A percentile compares a stretch with the other conserved stretches of the same genome.
phyloP scores from a whole-genome alignment of 1,140 invertebrate species.

The Euschistus heros region DNA sequence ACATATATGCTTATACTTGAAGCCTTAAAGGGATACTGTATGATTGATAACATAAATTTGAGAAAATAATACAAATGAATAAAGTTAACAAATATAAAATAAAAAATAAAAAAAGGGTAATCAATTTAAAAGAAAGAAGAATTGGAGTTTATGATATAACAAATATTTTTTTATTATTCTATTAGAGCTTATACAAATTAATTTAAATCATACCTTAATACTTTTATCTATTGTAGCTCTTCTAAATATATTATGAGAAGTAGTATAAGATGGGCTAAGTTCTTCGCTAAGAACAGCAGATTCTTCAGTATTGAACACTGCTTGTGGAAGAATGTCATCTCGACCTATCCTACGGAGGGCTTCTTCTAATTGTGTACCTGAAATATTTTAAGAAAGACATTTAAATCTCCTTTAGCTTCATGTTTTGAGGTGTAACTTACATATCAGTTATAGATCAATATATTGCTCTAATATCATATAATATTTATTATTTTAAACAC shows the following conservation, averaged over 20 bases:
- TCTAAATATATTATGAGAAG: slow-evolving; percentile 23
- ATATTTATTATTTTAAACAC: slow-evolving; percentile 2
- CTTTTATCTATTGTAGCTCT: slow-evolving; percentile 35
- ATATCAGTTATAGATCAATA: no score
- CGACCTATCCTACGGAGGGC: slow-evolving; percentile 46
- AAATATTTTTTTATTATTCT: not conserved
- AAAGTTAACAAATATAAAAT: no score
- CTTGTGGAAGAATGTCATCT: slow-evolving; percentile 50
- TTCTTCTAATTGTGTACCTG: slow-evolving; percentile 48
- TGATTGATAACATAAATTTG: no score
- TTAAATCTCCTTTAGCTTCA: not conserved
- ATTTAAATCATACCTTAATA: not conserved
- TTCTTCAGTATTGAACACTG: slow-evolving; percentile 47
- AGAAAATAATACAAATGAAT: no score
- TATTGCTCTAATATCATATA: not conserved
- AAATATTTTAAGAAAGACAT: slow-evolving; percentile 17
- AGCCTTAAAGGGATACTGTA: no score
- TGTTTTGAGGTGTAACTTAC: no score
- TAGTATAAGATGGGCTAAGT: slow-evolving; percentile 20
- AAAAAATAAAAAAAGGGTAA: no score
- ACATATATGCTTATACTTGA: no score
- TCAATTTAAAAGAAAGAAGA: no score
- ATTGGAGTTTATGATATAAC: no score
- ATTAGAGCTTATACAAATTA: no score
- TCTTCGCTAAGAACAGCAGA: slow-evolving; percentile 34